Percentiles rank a stretch among this genome's conserved stretches.
Conservation (phyloP, 2,797 vertebrate genomes). For the Hoplostethus atlanticus region DNA sequence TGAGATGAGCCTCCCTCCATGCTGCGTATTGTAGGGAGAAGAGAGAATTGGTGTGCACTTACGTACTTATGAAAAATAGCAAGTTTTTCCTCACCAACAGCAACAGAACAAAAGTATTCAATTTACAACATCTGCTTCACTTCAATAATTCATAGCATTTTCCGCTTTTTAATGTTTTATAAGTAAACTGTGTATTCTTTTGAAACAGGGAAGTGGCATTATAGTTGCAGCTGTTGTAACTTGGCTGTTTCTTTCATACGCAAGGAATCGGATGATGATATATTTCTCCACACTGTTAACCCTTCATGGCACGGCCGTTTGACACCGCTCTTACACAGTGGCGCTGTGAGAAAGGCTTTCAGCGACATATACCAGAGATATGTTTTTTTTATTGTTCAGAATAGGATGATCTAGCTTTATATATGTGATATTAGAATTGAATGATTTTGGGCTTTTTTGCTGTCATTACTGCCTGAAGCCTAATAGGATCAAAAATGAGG, state of each 20-base stretch:
- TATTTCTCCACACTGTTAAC: slow-evolving; percentile 56
- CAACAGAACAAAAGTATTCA: slow-evolving; percentile 88
- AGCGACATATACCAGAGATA: not conserved
- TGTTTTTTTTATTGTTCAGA: slow-evolving; percentile 17
- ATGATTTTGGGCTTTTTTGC: slow-evolving; percentile 41
- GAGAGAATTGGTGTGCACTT: slow-evolving; percentile 82
- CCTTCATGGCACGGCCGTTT: slow-evolving; percentile 39
- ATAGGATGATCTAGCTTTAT: slow-evolving; percentile 30
- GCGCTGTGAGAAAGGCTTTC: not conserved
- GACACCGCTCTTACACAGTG: no score
- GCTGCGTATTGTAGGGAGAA: slow-evolving; percentile 91
- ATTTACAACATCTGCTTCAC: slow-evolving; percentile 87
- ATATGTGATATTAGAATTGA: slow-evolving; percentile 20
- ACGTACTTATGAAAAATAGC: slow-evolving; percentile 87
- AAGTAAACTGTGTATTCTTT: slow-evolving; percentile 87
- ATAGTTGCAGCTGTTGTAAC: slow-evolving; percentile 52
- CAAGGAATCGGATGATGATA: slow-evolving; percentile 44
- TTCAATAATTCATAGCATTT: slow-evolving; percentile 92
- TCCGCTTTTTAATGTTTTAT: slow-evolving; percentile 91
- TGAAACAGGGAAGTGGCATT: slow-evolving; percentile 58
- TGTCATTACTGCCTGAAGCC: slow-evolving; percentile 68
- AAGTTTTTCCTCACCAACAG: slow-evolving; percentile 83
- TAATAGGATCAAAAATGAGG: slow-evolving; percentile 75
- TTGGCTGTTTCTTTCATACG: slow-evolving; percentile 66
- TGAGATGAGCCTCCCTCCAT: slow-evolving; percentile 92